These are phyloP conservation scores for Mohoua ochrocephala DNA, from an alignment of 2,113 vertebrate genomes.

Conservation along the genomic window DNA sequence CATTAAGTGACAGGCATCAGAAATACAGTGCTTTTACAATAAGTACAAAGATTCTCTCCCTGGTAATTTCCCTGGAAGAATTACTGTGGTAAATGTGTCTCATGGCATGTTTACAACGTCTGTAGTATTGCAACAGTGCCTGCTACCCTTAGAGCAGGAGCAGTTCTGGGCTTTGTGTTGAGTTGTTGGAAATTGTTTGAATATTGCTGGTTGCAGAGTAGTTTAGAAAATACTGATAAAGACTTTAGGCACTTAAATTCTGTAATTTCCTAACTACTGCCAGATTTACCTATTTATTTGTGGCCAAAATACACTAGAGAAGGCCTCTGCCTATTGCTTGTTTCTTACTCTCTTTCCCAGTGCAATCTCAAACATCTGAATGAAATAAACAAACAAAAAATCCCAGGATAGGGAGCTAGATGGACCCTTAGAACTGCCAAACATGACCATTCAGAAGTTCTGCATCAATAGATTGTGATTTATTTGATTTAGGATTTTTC, in stretches of 20 bases:
- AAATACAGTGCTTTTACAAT: background rate
- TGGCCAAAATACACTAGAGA: background rate
- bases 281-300: background rate
- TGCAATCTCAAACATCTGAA: background rate
- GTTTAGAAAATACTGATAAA: background rate
- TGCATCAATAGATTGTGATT: background rate
- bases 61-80: background rate
- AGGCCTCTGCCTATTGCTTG: background rate
- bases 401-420: background rate
- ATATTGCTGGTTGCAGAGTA: background rate
- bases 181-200: background rate
- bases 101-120: background rate
- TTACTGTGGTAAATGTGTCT: background rate
- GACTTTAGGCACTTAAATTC: background rate
- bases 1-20: background rate
- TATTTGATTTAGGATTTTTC: background rate
- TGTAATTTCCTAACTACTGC: background rate
- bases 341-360: background rate
- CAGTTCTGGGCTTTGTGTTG: background rate
- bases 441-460: background rate
- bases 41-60: background rate
- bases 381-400: background rate
- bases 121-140: background rate
- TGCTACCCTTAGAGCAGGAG: background rate
- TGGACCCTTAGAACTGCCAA: background rate